A percentile compares a stretch with the other conserved stretches of the same genome.
phyloP scores from a whole-genome alignment of 2,888 invertebrate species.

The Protula sp. region DNA sequence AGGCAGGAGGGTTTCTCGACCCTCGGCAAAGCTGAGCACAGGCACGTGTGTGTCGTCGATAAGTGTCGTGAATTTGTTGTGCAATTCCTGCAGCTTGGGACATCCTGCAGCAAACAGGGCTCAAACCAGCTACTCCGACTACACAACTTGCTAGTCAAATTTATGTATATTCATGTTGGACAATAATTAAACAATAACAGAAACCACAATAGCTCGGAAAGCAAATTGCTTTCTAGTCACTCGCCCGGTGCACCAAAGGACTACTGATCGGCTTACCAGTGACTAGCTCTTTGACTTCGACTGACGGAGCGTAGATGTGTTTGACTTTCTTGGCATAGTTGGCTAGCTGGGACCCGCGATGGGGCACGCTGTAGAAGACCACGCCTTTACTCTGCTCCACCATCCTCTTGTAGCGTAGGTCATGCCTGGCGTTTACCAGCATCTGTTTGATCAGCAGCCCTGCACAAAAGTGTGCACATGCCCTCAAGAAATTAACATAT shows the following conservation, averaged over 20 bases:
- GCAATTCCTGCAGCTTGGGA: slow-evolving; percentile 64
- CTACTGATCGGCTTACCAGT: no score
- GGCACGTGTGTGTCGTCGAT: slow-evolving; percentile 61
- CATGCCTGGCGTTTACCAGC: slow-evolving; percentile 56
- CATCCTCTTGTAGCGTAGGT: slow-evolving; percentile 3
- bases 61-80: slow-evolving; percentile 67
- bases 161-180: no score
- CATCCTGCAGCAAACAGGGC: slow-evolving; percentile 64
- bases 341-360: slow-evolving; percentile 74
- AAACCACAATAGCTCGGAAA: no score
- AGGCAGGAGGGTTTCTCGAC: slow-evolving; percentile 65
- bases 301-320: slow-evolving; percentile 76
- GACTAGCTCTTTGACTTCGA: slow-evolving; percentile 76
- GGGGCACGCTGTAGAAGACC: slow-evolving; percentile 85
- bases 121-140: no score
- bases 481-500: no score
- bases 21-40: slow-evolving; percentile 73
- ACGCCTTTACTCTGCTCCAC: slow-evolving; percentile 65
- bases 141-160: no score
- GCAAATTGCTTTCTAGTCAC: no score
- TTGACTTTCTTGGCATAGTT: slow-evolving; percentile 61
- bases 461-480: slow-evolving; percentile 27
- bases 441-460: slow-evolving; percentile 81
- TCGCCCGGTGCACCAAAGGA: no score
- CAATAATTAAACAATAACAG: no score